A percentile compares a stretch with the other conserved stretches of the same genome.
Conservation (phyloP, 2,113 vertebrate species). For the Anser cygnoides region DNA sequence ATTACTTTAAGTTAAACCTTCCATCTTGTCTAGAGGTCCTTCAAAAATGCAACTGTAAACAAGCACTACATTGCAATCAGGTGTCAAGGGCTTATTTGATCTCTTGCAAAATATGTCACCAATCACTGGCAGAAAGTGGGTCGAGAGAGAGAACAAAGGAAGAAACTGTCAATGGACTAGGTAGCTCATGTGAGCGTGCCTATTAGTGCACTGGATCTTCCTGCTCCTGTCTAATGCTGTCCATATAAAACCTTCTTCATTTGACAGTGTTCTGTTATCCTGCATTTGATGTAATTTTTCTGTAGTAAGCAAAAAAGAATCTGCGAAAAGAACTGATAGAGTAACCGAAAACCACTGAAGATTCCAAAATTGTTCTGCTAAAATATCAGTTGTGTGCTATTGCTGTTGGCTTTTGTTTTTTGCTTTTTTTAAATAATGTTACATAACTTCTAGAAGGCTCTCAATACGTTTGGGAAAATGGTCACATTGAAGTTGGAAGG, state of each 20-base stretch:
- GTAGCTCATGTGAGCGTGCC: constrained; percentile 85
- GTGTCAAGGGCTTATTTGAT: constrained; percentile 95
- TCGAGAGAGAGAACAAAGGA: constrained; percentile 88
- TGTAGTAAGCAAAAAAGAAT: constrained; percentile 60
- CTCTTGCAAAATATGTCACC: constrained; percentile 91
- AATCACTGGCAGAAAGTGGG: constrained; percentile 91
- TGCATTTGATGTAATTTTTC: constrained; percentile 80
- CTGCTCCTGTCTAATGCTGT: constrained; percentile 77
- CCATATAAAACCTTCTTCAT: constrained; percentile 71
- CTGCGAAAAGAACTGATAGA: constrained; percentile 51
- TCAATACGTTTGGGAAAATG: neutral
- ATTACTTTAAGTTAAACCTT: constrained; percentile 91
- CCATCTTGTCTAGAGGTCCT: constrained; percentile 87
- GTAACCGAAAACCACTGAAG: constrained; percentile 33
- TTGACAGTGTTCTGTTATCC: constrained; percentile 77
- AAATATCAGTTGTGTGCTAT: neutral
- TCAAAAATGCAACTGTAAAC: constrained; percentile 91
- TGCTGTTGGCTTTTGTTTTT: neutral
- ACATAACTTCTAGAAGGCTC: neutral
- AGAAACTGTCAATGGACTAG: constrained; percentile 88
- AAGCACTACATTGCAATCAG: constrained; percentile 91
- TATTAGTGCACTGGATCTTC: constrained; percentile 83
- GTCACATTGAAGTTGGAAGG: neutral
- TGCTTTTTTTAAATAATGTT: neutral
- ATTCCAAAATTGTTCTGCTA: constrained; percentile 25